These are phyloP conservation scores for Passer montanus DNA, from an alignment of 2,113 vertebrate genomes.

Conservation along the genomic window DNA sequence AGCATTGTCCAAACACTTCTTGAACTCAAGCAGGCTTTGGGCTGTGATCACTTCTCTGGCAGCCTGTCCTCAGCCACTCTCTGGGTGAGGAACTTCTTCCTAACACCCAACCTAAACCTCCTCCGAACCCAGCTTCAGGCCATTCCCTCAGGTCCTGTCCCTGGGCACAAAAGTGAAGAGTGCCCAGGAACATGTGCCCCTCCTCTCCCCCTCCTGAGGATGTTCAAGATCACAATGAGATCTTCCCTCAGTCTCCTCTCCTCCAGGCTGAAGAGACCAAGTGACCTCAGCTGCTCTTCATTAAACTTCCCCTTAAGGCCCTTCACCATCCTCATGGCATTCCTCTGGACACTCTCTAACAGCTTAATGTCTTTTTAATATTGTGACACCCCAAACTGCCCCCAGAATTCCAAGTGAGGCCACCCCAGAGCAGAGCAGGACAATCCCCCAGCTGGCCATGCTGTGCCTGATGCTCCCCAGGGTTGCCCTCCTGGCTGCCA, in stretches of 20 bases:
- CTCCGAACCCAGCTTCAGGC: neutral
- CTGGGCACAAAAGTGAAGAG: neutral
- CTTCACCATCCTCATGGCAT: neutral
- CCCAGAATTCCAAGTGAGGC: neutral
- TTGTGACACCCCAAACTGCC: neutral
- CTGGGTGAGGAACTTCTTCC: neutral
- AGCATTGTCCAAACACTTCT: neutral
- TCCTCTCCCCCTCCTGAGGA: neutral
- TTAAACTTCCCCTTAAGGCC: accelerated
- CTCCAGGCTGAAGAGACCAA: neutral
- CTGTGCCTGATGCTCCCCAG: neutral
- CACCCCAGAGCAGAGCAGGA: accelerated
- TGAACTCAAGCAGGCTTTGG: neutral
- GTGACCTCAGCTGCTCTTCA: neutral
- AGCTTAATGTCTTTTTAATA: neutral
- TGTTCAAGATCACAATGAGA: neutral
- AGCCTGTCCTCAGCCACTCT: neutral
- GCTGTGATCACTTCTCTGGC: neutral
- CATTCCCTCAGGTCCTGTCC: neutral
- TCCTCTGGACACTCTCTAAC: neutral
- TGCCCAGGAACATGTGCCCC: too few relatives aligned
- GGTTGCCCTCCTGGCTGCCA: neutral
- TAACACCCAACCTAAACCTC: neutral
- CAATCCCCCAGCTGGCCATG: accelerated
- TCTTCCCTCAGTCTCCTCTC: neutral